Conservation (phyloP, 2,113 vertebrate species). For the Gracilinanus agilis region DNA sequence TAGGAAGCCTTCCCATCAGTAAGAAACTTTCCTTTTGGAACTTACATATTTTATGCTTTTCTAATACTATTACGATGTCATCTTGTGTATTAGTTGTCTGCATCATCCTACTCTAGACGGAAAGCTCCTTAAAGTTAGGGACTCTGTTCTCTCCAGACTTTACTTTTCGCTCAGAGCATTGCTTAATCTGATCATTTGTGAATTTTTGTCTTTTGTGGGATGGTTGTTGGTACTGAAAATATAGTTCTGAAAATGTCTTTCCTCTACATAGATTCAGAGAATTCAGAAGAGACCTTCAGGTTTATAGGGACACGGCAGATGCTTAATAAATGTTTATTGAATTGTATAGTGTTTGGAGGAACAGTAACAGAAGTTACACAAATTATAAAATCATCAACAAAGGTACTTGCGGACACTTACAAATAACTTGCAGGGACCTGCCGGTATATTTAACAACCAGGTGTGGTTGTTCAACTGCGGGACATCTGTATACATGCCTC, state of each 20-base stretch:
- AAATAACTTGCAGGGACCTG: conserved; percentile 52
- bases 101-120: not conserved
- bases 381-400: conserved; percentile 46
- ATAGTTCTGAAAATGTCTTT: not conserved
- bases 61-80: not conserved
- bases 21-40: not conserved
- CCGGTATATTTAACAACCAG: conserved; percentile 53
- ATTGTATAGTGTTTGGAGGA: conserved; percentile 23
- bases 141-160: not conserved
- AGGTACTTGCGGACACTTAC: conserved; percentile 46
- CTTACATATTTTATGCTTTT: not conserved
- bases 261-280: not conserved
- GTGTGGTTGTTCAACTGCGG: conserved; percentile 28
- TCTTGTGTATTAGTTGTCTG: not conserved
- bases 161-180: not conserved
- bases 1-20: not conserved
- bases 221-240: not conserved
- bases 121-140: not conserved
- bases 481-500: no score
- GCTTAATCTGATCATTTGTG: not conserved
- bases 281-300: not conserved
- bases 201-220: not conserved
- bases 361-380: conserved; percentile 34
- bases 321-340: not conserved
- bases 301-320: not conserved